phyloP scores from a whole-genome alignment of 2,888 invertebrate genomes.

The Yponomeuta cagnagella region DNA sequence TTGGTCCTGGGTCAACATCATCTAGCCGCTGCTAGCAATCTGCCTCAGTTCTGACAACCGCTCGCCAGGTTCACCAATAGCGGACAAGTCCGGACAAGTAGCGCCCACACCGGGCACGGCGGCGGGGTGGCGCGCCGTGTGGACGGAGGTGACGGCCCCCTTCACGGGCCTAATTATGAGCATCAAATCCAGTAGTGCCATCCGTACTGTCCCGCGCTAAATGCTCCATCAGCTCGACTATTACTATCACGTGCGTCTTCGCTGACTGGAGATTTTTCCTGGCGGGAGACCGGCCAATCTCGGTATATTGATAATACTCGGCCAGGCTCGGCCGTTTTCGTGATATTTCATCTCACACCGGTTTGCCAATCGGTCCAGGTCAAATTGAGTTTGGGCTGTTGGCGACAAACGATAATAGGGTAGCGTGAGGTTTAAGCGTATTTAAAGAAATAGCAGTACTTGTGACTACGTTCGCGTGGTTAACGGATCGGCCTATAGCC shows the following conservation, averaged over 20 bases:
- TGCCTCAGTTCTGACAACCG: too few relatives aligned
- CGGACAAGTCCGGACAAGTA: too few relatives aligned
- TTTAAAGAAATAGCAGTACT: not conserved
- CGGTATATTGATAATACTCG: conserved; percentile 49
- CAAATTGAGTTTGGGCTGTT: not conserved
- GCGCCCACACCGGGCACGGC: too few relatives aligned
- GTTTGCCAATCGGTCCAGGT: not conserved
- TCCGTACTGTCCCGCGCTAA: not conserved
- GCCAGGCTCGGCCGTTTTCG: not conserved
- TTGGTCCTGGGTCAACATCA: too few relatives aligned
- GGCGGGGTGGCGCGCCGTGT: too few relatives aligned
- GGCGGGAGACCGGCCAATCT: conserved; percentile 22
- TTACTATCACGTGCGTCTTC: conserved; percentile 41
- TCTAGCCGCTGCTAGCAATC: too few relatives aligned
- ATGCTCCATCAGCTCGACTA: conserved; percentile 32
- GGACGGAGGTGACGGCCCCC: too few relatives aligned
- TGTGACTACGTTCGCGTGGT: too few relatives aligned
- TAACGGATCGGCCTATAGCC: too few relatives aligned
- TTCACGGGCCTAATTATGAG: too few relatives aligned
- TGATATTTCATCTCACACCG: conserved; percentile 7
- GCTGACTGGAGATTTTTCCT: conserved; percentile 52
- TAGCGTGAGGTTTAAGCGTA: not conserved
- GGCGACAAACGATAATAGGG: not conserved
- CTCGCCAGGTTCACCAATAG: too few relatives aligned
- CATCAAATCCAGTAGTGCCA: too few relatives aligned